Conservation (phyloP, 2,888 invertebrate genomes). For the Melieria crassipennis region DNA sequence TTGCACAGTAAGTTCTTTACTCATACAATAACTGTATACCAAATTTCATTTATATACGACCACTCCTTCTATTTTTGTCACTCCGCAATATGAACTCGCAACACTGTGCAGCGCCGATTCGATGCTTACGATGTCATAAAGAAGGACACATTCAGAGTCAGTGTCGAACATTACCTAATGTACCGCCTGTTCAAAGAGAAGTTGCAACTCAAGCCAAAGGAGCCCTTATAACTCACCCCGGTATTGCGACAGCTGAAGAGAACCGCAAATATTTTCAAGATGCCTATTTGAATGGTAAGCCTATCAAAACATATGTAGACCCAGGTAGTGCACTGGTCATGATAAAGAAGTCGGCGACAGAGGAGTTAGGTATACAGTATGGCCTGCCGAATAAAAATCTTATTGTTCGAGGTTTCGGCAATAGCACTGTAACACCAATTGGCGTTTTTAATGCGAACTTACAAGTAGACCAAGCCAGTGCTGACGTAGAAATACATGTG, state of each 20-base stretch:
- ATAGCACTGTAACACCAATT: slow-evolving; percentile 28
- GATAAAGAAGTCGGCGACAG: slow-evolving; percentile 28
- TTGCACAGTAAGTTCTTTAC: too few relatives aligned
- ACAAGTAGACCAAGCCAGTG: slow-evolving; percentile 32
- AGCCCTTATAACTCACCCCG: too few relatives aligned
- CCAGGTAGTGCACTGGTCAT: slow-evolving; percentile 33
- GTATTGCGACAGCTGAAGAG: too few relatives aligned
- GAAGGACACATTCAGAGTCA: slow-evolving; percentile 28
- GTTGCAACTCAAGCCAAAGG: too few relatives aligned
- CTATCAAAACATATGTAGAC: slow-evolving; percentile 34
- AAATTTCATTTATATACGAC: too few relatives aligned
- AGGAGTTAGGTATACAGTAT: slow-evolving; percentile 15
- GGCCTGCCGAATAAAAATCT: slow-evolving; percentile 7
- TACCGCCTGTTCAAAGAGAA: neutral
- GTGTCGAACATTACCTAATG: slow-evolving; percentile 5
- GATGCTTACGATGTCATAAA: slow-evolving; percentile 30
- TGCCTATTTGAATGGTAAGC: slow-evolving; percentile 25
- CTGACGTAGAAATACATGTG: slow-evolving; percentile 29
- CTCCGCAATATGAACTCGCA: too few relatives aligned
- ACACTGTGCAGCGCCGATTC: neutral
- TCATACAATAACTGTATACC: too few relatives aligned
- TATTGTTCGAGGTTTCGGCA: slow-evolving; percentile 31
- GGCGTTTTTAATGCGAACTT: slow-evolving; percentile 30
- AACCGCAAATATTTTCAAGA: slow-evolving; percentile 32
- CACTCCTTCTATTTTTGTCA: too few relatives aligned